A percentile compares a stretch with the other conserved stretches of the same genome.
Evolutionary conservation across 2,888 invertebrate species (phyloP).

Genomic region (Cyclophora punctaria): DNA sequence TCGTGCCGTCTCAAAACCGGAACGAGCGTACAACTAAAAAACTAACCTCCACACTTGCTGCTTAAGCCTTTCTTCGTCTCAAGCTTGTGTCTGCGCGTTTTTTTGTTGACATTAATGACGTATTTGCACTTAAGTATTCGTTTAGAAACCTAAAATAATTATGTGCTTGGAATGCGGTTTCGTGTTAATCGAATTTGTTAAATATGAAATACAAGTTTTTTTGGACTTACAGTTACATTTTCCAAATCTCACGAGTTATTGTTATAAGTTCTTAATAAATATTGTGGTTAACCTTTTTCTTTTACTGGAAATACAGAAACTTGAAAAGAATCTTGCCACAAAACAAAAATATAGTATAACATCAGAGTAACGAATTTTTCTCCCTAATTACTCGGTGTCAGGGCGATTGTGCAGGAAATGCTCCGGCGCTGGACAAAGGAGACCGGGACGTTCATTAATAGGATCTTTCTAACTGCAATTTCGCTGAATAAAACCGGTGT

Average conservation of each 20-base stretch:
- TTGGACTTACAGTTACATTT: no score
- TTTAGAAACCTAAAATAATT: no score
- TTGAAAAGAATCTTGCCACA: constrained; percentile 19
- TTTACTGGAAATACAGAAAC: no score
- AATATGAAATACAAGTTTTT: no score
- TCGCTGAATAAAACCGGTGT: constrained; percentile 63
- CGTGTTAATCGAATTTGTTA: no score
- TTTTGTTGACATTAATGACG: constrained; percentile 19
- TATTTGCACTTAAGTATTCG: constrained; percentile 8
- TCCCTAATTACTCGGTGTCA: constrained; percentile 73
- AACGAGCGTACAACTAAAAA: constrained; percentile 64
- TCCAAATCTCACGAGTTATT: no score
- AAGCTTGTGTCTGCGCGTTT: constrained; percentile 4
- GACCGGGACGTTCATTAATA: constrained; percentile 71
- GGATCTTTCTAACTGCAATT: constrained; percentile 73
- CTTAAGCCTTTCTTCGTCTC: background rate
- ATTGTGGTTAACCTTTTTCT: no score
- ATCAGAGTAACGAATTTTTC: constrained; percentile 67
- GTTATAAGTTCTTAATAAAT: no score
- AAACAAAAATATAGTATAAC: constrained; percentile 52
- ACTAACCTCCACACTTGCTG: constrained; percentile 42
- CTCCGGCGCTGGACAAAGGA: constrained; percentile 62
- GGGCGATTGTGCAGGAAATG: constrained; percentile 70
- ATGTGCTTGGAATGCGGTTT: no score
- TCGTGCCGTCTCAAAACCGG: constrained; percentile 71